Base-by-base conservation (phyloP, 2,113 vertebrate genomes). In the Stigmatopora nigra region DNA sequence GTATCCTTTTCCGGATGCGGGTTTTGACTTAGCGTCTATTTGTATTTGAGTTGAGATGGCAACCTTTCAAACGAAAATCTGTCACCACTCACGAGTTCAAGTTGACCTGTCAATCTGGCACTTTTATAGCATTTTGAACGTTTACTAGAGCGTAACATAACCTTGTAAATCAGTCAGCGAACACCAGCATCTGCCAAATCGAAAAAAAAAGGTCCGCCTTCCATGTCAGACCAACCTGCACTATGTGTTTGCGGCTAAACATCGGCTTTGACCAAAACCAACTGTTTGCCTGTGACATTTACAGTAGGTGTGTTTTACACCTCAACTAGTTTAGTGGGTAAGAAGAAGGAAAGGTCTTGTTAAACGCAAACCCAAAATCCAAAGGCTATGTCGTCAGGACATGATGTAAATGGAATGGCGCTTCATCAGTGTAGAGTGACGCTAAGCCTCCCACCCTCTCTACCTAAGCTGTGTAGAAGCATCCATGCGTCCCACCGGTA, bases 341-440 rank as follows among this genome's bases (percentile, higher is more conserved):
- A 25, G 49, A 53, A 44, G 25, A 14, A 31, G 41, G 60, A 14
- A 31, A 46, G 60, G 48, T 41, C 31, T 5, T 59, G 1, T 38
- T 59, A 17, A 64, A 6, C 38, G 59, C 41, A 67, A 13, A 78
- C 67, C 71, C 64, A 73, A 74, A 75, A 53, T 38, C 63, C 70
- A 13, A 65, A 67, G 16, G 64, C 62, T 61, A 83, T 85, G 25
- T 31, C 80, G 85, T 86, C 78, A 65, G 84, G 61, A 69, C 70
- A 82, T 87, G 85, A 84, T 81, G 78, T 76, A 83, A 86, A 87
- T 88, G 64, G 72, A 77, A 82, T 78, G 74, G 70, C 75, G 75
- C 48, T 53, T 67, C 62, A 48, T 57, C 25, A 14, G 65, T 19
- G 55, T 61, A 71, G 63, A 74, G 78, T 57, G 64, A 49, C 41